Conservation (phyloP, 2,888 invertebrate genomes). For the Andrena minutula region DNA sequence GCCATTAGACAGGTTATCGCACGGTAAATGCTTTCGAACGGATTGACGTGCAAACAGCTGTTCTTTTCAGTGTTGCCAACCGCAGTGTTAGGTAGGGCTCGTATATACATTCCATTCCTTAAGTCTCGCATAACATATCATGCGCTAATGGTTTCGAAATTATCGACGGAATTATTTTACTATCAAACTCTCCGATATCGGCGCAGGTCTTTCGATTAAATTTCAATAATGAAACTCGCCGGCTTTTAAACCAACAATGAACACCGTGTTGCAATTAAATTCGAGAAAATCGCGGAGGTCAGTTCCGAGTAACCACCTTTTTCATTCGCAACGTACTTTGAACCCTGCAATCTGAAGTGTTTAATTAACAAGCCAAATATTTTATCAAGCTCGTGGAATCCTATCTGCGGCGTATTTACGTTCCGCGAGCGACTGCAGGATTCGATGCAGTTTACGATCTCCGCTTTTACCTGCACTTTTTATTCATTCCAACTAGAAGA, state of each 20-base stretch:
- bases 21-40: conserved; percentile 54
- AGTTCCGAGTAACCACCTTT: conserved; percentile 8
- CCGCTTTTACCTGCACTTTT: background rate
- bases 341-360: conserved; percentile 41
- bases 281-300: background rate
- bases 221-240: background rate
- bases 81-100: background rate
- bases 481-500: no score
- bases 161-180: background rate
- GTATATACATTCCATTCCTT: background rate
- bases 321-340: conserved; percentile 35
- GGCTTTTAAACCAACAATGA: background rate
- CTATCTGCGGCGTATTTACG: conserved; percentile 29
- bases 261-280: background rate
- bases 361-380: conserved; percentile 47
- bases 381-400: conserved; percentile 40
- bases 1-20: conserved; percentile 63
- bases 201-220: background rate
- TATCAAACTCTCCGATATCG: background rate
- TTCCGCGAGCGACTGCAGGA: background rate
- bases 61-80: conserved; percentile 61
- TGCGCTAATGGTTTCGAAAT: background rate
- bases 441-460: background rate
- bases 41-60: conserved; percentile 66
- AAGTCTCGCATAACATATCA: background rate